Evolutionary conservation across 2,113 vertebrate species (phyloP).

Genomic region (Empidonax traillii): DNA sequence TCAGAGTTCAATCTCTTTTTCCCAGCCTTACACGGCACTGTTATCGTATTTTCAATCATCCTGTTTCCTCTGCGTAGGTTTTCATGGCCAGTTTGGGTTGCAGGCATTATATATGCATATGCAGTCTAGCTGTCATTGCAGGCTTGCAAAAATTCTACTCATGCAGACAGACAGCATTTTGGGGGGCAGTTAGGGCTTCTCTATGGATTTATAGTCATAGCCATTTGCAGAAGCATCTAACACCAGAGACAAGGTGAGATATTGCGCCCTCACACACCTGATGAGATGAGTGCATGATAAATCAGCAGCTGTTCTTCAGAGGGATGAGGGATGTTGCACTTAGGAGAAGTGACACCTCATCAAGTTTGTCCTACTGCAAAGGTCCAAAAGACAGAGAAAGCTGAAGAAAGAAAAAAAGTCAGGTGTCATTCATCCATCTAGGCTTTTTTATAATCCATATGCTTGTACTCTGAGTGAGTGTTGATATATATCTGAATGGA

Average conservation of each 20-base stretch:
- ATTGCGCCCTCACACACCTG: not conserved
- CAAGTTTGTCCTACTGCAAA: not conserved
- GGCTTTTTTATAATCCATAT: not conserved
- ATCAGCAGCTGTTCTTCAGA: not conserved
- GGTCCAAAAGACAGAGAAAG: not conserved
- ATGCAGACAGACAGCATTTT: not conserved
- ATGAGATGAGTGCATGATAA: not conserved
- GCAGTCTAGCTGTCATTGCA: not conserved
- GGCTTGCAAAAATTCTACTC: not conserved
- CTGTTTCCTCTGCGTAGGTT: not conserved
- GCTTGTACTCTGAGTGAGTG: not conserved
- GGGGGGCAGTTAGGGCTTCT: not conserved
- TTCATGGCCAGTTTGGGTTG: not conserved
- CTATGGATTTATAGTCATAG: not conserved
- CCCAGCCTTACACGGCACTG: not conserved
- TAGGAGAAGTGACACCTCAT: not conserved
- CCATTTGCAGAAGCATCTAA: not conserved
- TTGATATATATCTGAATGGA: not conserved
- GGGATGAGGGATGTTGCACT: not conserved
- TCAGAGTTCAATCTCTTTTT: not conserved
- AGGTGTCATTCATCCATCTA: not conserved
- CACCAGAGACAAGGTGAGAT: not conserved
- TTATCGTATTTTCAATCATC: not conserved
- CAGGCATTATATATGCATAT: not conserved
- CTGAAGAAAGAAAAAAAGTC: not conserved